These are phyloP conservation scores for Odocoileus hemionus DNA, from an alignment of 2,113 vertebrate species.

Conservation along the genomic window DNA sequence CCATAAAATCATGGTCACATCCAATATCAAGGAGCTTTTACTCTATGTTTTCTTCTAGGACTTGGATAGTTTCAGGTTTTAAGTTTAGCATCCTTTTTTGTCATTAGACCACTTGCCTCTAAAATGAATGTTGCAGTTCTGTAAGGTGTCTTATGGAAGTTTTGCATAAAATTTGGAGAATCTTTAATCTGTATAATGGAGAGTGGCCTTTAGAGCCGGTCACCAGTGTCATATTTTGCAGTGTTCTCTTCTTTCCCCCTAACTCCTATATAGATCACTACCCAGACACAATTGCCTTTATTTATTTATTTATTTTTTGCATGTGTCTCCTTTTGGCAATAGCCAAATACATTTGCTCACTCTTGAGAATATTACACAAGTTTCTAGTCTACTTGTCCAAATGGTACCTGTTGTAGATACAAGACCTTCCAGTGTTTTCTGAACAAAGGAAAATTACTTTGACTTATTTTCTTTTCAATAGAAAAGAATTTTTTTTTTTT, in stretches of 20 bases:
- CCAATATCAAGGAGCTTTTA: neutral
- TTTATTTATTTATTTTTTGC: neutral
- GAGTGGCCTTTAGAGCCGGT: neutral
- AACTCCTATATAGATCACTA: neutral
- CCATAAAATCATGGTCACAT: neutral
- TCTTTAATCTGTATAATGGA: neutral
- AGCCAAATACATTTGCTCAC: neutral
- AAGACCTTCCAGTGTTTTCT: neutral
- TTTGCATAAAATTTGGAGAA: neutral
- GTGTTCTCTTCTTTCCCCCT: neutral
- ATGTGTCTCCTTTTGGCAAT: neutral
- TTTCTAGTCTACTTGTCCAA: neutral
- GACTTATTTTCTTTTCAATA: neutral
- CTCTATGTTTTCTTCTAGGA: neutral
- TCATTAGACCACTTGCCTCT: neutral
- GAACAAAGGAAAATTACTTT: neutral
- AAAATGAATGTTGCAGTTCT: neutral
- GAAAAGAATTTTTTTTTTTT: neutral
- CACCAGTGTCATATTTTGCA: neutral
- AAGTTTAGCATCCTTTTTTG: neutral
- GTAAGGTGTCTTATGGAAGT: neutral
- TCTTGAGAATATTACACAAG: neutral
- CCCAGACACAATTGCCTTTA: neutral
- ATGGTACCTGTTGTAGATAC: neutral
- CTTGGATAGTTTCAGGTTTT: neutral